Conservation (phyloP, 2,113 vertebrate species). For the Ciconia stormi region DNA sequence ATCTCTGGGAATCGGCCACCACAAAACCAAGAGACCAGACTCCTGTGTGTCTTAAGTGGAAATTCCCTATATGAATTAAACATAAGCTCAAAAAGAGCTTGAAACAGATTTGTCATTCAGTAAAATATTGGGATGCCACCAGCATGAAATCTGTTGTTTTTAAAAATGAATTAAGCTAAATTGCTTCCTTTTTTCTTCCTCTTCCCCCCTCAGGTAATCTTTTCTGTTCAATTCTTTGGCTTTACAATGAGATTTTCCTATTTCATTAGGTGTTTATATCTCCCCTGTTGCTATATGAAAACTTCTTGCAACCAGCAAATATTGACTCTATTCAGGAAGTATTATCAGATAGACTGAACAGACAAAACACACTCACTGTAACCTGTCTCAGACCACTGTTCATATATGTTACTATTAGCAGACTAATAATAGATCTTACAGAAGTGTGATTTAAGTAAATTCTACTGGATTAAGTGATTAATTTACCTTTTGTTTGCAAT, state of each 20-base stretch:
- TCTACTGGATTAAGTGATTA: neutral
- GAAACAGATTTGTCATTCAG: neutral
- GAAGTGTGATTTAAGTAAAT: neutral
- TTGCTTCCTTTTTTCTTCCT: neutral
- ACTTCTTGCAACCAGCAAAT: neutral
- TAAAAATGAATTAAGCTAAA: neutral
- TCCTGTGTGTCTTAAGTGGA: neutral
- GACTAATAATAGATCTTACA: neutral
- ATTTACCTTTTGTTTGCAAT: neutral
- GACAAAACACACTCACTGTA: neutral
- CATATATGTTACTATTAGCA: neutral
- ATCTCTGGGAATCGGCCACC: neutral
- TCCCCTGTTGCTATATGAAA: constrained; percentile 18
- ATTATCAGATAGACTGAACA: neutral
- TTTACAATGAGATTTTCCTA: constrained; percentile 1
- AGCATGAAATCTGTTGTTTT: constrained; percentile 4
- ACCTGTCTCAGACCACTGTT: neutral
- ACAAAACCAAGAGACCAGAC: neutral
- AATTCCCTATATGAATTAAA: neutral
- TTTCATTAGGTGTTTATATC: constrained; percentile 6
- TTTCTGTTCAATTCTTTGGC: neutral
- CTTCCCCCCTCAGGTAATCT: neutral
- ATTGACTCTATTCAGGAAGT: neutral
- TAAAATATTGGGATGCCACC: neutral
- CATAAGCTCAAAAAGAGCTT: neutral